Evolutionary conservation across 2,888 invertebrate species (phyloP), one percentile per base, ranked within the genome.

Genomic region (Lasioglossum figueresi): DNA sequence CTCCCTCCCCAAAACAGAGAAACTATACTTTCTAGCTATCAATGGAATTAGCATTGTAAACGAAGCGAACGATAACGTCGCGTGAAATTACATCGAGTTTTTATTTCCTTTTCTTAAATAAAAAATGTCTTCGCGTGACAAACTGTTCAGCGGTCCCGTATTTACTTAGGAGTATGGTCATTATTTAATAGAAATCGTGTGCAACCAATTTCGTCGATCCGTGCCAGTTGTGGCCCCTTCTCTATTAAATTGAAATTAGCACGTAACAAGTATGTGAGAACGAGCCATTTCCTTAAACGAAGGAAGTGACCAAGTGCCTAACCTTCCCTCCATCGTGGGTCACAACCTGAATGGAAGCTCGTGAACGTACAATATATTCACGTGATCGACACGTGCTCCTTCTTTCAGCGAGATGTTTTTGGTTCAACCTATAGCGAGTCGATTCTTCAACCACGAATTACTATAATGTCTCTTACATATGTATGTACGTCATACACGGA

Each of bases 281-380:
- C 86, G 86, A 84, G 85, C 85, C 78, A 91, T 90, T 91, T 91
- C 87, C 87, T 91, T 88, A 87, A 91, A 87, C 72, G 90, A 91
- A 91, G 91, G 91, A 91, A 91, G 85, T 89, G 87, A 78, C 37
- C 88, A 87, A 91, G 75, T 91, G 78, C 76, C 83, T 91, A 90
- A 89, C 91, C 89, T 89, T 91, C 84, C 80, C 70, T 70, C 70
- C 76, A 68, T 68, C 66, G 80, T 80, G 87, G 88, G 91, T 90
- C 89, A 85, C 82, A 91, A 90, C 80, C 84, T 84, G 86, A 90
- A 91, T 91, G 82, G 56, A 79, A 70, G 66, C 79, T 80, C 75
- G 76, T 75, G 37, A 85, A 80, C 81, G 63, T 68, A 63, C 79
- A 82, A 73, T 71, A 52, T 74, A 80, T 79, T 88, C 90, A 91